These are phyloP conservation scores for Cephus sareptanus DNA, from an alignment of 2,888 invertebrate species.

Conservation along the genomic window DNA sequence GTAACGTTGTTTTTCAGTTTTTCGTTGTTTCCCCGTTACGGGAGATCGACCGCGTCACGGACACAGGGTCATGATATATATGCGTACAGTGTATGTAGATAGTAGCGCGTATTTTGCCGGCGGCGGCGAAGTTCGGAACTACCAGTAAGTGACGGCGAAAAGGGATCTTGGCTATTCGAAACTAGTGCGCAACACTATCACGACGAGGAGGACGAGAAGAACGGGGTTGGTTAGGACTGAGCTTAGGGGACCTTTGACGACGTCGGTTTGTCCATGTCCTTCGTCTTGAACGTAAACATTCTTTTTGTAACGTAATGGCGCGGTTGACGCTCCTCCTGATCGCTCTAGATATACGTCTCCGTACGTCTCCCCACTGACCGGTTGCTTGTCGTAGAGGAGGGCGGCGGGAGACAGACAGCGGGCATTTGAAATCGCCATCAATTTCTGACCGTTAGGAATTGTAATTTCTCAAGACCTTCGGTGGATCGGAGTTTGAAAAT, in stretches of 20 bases:
- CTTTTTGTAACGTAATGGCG: not conserved
- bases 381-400: too few relatives aligned
- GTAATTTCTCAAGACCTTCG: not conserved
- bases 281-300: not conserved
- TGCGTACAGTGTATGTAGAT: not conserved
- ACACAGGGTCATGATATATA: not conserved
- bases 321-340: not conserved
- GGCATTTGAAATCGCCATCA: not conserved
- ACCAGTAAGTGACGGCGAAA: not conserved
- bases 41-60: not conserved
- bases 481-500: conserved; percentile 29
- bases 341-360: not conserved
- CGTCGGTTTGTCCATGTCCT: not conserved
- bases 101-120: not conserved
- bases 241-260: not conserved
- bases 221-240: not conserved
- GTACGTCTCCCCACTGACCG: too few relatives aligned
- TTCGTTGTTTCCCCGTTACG: not conserved
- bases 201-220: not conserved
- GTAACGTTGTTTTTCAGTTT: not conserved
- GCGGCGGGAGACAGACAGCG: not conserved
- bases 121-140: not conserved
- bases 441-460: not conserved
- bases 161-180: not conserved
- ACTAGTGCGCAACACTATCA: not conserved